Conservation (phyloP, 2,113 vertebrate species). For the Microtus ochrogaster region DNA sequence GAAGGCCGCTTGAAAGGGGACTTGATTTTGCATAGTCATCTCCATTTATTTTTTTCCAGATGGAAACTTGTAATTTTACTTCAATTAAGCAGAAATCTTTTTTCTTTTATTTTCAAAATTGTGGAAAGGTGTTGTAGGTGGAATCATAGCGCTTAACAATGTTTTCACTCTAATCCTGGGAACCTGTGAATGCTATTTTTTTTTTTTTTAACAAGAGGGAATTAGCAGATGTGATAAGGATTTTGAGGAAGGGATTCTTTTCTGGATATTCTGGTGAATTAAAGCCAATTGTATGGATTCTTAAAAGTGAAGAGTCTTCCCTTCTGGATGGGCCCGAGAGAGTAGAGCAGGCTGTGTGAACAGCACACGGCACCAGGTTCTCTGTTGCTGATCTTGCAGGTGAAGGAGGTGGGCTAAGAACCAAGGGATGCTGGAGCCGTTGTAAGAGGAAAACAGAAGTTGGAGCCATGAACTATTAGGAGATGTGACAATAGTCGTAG, state of each 20-base stretch:
- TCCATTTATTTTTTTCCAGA: slow-evolving; percentile 23
- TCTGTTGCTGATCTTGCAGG: not conserved
- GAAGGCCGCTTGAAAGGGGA: slow-evolving; percentile 18
- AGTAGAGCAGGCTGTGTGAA: not conserved
- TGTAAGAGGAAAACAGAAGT: not conserved
- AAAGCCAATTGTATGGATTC: not conserved
- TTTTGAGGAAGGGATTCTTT: not conserved
- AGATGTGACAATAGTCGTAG: not conserved
- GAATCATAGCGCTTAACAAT: not conserved
- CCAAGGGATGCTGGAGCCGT: not conserved
- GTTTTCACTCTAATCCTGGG: not conserved
- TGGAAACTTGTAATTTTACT: not conserved
- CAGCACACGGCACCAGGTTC: not conserved
- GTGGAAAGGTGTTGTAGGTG: not conserved
- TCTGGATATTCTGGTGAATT: not conserved
- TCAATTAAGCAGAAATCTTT: slow-evolving; percentile 26
- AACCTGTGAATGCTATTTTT: not conserved
- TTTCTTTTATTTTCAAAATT: slow-evolving; percentile 49
- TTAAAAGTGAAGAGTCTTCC: not conserved
- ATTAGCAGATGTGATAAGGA: not conserved
- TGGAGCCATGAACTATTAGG: not conserved
- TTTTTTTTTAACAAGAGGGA: not conserved
- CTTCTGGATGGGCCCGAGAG: not conserved
- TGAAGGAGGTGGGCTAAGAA: not conserved
- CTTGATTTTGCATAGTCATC: slow-evolving; percentile 19